These are phyloP conservation scores for Trachelus stipa DNA, from an alignment of 2,888 invertebrate species.

Conservation along the genomic window DNA sequence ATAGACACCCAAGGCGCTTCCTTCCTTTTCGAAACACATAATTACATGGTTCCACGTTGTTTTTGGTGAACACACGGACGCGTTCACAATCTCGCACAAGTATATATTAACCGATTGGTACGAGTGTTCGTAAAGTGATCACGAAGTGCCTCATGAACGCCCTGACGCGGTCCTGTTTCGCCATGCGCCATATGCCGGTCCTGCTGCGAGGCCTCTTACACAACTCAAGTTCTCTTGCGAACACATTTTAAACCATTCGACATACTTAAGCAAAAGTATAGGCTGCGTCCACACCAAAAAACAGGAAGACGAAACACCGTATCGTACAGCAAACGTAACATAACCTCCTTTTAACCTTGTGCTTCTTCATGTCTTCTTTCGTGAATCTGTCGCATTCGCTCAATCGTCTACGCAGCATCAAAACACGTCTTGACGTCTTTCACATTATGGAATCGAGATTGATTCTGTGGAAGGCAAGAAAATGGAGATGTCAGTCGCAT, in stretches of 20 bases:
- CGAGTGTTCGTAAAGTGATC: constrained; percentile 9
- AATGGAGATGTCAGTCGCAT: too few species aligned
- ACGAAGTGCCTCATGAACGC: constrained; percentile 21
- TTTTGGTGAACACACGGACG: constrained; percentile 14
- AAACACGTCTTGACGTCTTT: too few species aligned
- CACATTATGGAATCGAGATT: too few species aligned
- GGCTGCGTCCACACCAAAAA: constrained; percentile 10
- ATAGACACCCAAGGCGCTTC: constrained; percentile 21
- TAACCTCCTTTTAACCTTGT: too few species aligned
- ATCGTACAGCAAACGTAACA: too few species aligned
- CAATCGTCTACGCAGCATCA: too few species aligned
- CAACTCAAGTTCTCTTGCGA: constrained; percentile 26
- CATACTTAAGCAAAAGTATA: not conserved
- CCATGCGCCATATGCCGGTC: constrained; percentile 52
- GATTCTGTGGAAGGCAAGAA: too few species aligned
- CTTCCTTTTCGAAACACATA: constrained; percentile 31
- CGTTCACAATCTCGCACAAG: too few species aligned
- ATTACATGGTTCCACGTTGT: constrained; percentile 41
- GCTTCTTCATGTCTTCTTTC: too few species aligned
- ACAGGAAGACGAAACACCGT: too few species aligned
- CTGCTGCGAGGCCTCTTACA: constrained; percentile 37
- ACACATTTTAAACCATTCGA: constrained; percentile 14
- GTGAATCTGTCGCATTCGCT: too few species aligned
- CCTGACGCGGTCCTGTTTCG: constrained; percentile 39
- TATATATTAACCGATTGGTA: not conserved